phyloP scores from a whole-genome alignment of 2,888 invertebrate genomes.

The Pinctada fucata region DNA sequence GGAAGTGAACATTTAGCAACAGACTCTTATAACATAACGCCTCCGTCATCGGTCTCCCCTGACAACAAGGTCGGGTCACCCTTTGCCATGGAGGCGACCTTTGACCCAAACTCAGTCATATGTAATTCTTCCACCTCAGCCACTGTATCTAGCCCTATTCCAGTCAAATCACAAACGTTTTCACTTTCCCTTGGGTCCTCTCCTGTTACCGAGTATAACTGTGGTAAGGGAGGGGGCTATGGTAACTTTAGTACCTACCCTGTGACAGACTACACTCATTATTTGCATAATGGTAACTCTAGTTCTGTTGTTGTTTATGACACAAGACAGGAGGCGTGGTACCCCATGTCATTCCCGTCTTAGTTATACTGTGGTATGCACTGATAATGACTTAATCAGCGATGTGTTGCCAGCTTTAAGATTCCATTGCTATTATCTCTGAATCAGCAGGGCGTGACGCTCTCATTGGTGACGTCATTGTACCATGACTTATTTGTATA shows the following conservation, averaged over 20 bases:
- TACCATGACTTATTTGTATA: too few relatives aligned
- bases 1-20: constrained; percentile 28
- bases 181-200: constrained; percentile 27
- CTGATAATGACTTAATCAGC: too few relatives aligned
- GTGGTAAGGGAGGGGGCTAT: constrained; percentile 8
- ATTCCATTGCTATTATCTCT: too few relatives aligned
- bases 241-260: constrained; percentile 25
- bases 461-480: too few relatives aligned
- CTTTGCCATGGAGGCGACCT: constrained; percentile 31
- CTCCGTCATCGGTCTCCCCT: constrained; percentile 97
- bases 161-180: constrained; percentile 36
- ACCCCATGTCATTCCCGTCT: constrained; percentile 28
- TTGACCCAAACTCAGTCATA: constrained; percentile 27
- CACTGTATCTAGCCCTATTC: constrained; percentile 20
- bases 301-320: constrained; percentile 34
- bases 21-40: constrained; percentile 88
- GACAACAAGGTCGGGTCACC: constrained; percentile 83
- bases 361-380: neutral
- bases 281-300: constrained; percentile 24
- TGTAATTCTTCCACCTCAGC: constrained; percentile 15
- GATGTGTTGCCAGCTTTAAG: too few relatives aligned
- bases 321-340: constrained; percentile 31
- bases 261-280: constrained; percentile 31
- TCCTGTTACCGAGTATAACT: constrained; percentile 29
- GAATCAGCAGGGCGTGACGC: too few relatives aligned